These are phyloP conservation scores for Gryllus longicercus DNA, from an alignment of 2,888 invertebrate genomes.

Conservation along the genomic window DNA sequence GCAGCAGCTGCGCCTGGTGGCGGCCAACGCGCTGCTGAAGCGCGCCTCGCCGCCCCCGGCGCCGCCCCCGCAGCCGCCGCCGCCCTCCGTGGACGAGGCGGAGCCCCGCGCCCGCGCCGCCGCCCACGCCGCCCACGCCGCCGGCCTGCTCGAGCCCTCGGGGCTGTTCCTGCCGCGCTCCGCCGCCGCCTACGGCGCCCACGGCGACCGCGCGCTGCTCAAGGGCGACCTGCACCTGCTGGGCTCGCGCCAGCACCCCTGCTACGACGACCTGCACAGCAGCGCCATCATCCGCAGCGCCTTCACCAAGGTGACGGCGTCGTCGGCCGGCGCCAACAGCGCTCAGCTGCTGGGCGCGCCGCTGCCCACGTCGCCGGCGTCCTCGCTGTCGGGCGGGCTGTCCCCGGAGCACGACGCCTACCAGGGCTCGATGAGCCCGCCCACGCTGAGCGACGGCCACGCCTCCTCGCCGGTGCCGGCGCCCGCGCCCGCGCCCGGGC, in stretches of 20 bases:
- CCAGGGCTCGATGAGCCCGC: conserved; percentile 75
- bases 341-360: conserved; percentile 30
- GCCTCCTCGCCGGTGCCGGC: conserved; percentile 32
- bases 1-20: conserved; percentile 39
- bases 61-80: neutral
- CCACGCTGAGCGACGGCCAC: conserved; percentile 41
- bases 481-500: conserved; percentile 24
- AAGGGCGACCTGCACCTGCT: conserved; percentile 11
- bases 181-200: neutral
- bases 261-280: conserved; percentile 3
- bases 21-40: neutral
- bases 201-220: conserved; percentile 18
- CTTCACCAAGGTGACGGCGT: conserved; percentile 71
- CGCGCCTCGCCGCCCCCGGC: conserved; percentile 21
- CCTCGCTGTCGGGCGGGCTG: conserved; percentile 38
- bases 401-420: conserved; percentile 70
- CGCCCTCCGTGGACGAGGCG: neutral
- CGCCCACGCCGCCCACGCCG: neutral
- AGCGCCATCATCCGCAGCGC: conserved; percentile 56
- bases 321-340: conserved; percentile 32
- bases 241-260: neutral
- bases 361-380: conserved; percentile 38
- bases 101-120: neutral
- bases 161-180: neutral
- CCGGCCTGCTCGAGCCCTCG: neutral